Evolutionary conservation across 1,140 invertebrate species (phyloP).

Genomic region (Melitaea cinxia): DNA sequence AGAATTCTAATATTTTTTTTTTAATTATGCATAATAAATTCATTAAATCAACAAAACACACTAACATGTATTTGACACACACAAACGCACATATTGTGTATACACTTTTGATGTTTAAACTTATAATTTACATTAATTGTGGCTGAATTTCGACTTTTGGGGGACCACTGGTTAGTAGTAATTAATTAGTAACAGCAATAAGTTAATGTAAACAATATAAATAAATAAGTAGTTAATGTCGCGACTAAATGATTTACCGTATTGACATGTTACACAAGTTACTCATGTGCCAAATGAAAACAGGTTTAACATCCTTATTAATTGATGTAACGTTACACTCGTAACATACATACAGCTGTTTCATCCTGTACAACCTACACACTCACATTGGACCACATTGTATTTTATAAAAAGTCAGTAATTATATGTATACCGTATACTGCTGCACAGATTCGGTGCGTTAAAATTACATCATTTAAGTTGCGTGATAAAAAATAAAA

Average conservation of each 20-base stretch:
- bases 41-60: too few species aligned
- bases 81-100: too few species aligned
- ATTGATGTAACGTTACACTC: constrained; percentile 43
- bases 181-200: neutral
- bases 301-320: constrained; percentile 46
- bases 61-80: too few species aligned
- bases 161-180: neutral
- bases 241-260: constrained; percentile 19
- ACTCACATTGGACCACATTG: neutral
- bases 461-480: neutral
- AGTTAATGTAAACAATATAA: neutral
- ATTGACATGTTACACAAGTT: constrained; percentile 23
- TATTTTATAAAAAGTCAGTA: neutral
- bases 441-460: neutral
- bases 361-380: neutral
- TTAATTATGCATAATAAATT: too few species aligned
- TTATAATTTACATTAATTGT: too few species aligned
- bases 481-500: neutral
- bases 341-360: too few species aligned
- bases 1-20: too few species aligned
- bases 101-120: too few species aligned
- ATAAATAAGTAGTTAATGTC: neutral
- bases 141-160: too few species aligned
- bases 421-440: neutral
- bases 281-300: constrained; percentile 39